A percentile compares a stretch with the other conserved stretches of the same genome.
Evolutionary conservation across 37 sponge, comb jelly and placozoan genomes (phyloP).

Genomic region (Geodia barretti): DNA sequence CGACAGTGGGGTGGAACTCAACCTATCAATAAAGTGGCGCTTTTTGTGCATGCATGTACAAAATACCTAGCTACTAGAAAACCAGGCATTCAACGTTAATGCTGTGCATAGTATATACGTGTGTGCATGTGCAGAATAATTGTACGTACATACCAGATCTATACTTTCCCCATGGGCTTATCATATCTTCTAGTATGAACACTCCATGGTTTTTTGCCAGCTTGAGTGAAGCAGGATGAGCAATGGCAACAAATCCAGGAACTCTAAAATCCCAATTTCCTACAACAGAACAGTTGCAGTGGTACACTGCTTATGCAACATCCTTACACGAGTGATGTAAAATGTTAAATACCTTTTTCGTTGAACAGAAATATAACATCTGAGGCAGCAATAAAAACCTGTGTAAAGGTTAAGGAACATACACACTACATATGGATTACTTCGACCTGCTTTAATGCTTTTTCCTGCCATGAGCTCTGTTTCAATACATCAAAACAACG

Average conservation of each 20-base stretch:
- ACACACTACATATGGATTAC: too few relatives aligned
- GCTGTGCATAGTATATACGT: too few relatives aligned
- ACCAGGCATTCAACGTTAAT: too few relatives aligned
- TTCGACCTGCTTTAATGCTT: too few relatives aligned
- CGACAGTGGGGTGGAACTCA: too few relatives aligned
- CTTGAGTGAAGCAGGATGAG: slow-evolving; percentile 24
- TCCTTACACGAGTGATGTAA: background rate
- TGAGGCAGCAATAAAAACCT: slow-evolving; percentile 58
- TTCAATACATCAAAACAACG: too few relatives aligned
- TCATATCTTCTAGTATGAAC: slow-evolving; percentile 47
- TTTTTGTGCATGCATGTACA: too few relatives aligned
- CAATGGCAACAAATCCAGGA: slow-evolving; percentile 72
- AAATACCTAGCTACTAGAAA: too few relatives aligned
- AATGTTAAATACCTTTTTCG: slow-evolving; percentile 25
- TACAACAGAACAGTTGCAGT: background rate
- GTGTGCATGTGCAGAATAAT: too few relatives aligned
- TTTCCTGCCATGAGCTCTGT: too few relatives aligned
- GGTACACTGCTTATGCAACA: background rate
- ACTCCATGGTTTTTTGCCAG: slow-evolving; percentile 74
- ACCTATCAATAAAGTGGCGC: too few relatives aligned
- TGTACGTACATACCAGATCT: slow-evolving; percentile 47
- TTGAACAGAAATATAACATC: slow-evolving; percentile 58
- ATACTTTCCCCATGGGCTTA: slow-evolving; percentile 20
- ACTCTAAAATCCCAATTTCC: slow-evolving; percentile 66
- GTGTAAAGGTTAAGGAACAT: too few relatives aligned